Evolutionary conservation across 1,140 invertebrate genomes (phyloP).

Genomic region (Cherax quadricarinatus): DNA sequence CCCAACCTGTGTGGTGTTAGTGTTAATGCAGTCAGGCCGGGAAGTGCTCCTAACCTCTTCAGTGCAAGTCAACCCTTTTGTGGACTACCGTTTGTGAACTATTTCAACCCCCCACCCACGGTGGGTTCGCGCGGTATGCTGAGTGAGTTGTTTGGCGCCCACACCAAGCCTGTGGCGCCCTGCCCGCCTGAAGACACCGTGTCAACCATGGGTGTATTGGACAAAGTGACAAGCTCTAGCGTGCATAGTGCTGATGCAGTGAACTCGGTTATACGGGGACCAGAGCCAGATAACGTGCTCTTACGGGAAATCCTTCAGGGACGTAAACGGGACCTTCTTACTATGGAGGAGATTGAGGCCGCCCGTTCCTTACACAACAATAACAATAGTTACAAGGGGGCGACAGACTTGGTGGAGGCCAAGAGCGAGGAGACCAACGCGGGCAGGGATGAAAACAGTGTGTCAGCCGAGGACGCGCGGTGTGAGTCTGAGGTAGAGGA

Average conservation of each 20-base stretch:
- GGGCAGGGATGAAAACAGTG: conserved; percentile 78
- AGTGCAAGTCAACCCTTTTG: conserved; percentile 71
- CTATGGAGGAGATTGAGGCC: conserved; percentile 70
- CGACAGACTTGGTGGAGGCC: conserved; percentile 83
- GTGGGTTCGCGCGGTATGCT: conserved; percentile 72
- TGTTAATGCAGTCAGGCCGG: conserved; percentile 72
- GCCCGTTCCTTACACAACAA: conserved; percentile 72
- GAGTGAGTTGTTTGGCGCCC: conserved; percentile 72
- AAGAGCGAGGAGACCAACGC: conserved; percentile 73
- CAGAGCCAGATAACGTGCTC: conserved; percentile 76
- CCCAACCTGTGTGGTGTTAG: conserved; percentile 73
- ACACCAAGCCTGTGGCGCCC: conserved; percentile 68
- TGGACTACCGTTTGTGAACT: conserved; percentile 73
- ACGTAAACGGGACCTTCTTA: conserved; percentile 74
- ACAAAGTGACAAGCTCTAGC: conserved; percentile 69
- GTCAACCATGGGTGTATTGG: conserved; percentile 68
- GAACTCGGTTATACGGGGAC: conserved; percentile 69
- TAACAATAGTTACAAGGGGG: conserved; percentile 72
- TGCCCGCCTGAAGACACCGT: conserved; percentile 69
- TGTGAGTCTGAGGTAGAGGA: conserved; percentile 79
- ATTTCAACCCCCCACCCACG: conserved; percentile 69
- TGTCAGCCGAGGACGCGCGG: conserved; percentile 81
- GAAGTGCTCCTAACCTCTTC: conserved; percentile 72
- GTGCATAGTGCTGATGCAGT: conserved; percentile 68
- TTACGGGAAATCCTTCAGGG: conserved; percentile 78